Evolutionary conservation across 2,113 vertebrate genomes (phyloP).

Genomic region (Donacobius atricapilla): DNA sequence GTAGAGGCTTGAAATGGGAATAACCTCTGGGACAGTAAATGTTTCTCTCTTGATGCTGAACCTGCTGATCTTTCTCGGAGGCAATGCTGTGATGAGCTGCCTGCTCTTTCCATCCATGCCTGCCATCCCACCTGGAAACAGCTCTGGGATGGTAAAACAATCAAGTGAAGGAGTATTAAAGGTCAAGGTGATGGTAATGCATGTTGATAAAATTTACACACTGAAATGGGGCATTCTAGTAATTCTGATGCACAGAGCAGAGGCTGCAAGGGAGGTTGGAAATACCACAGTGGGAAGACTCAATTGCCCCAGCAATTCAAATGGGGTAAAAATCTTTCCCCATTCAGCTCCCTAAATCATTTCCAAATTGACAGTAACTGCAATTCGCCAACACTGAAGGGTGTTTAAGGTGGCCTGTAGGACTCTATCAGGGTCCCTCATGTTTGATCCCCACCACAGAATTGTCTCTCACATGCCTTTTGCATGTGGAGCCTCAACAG

Average conservation of each 20-base stretch:
- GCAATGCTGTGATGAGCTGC: neutral
- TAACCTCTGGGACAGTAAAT: neutral
- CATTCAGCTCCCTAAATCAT: neutral
- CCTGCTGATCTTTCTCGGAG: neutral
- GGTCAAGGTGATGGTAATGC: neutral
- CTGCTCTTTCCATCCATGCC: neutral
- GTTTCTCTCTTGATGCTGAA: neutral
- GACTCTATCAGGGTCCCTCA: neutral
- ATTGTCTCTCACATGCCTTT: neutral
- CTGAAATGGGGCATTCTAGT: neutral
- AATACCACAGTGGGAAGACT: neutral
- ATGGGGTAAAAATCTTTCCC: neutral
- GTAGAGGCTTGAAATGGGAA: neutral
- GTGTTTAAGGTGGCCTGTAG: neutral
- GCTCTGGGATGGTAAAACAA: neutral
- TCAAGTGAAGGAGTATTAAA: conserved; percentile 3
- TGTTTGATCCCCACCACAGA: neutral
- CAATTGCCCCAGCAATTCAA: neutral
- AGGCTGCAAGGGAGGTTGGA: neutral
- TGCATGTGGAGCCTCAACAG: neutral
- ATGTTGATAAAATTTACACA: neutral
- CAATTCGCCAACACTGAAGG: neutral
- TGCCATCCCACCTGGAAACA: neutral
- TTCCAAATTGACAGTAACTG: neutral
- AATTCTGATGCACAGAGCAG: neutral